A percentile compares a stretch with the other conserved stretches of the same genome.
phyloP scores from a whole-genome alignment of 2,113 vertebrate species.

The Aphyosemion australe region DNA sequence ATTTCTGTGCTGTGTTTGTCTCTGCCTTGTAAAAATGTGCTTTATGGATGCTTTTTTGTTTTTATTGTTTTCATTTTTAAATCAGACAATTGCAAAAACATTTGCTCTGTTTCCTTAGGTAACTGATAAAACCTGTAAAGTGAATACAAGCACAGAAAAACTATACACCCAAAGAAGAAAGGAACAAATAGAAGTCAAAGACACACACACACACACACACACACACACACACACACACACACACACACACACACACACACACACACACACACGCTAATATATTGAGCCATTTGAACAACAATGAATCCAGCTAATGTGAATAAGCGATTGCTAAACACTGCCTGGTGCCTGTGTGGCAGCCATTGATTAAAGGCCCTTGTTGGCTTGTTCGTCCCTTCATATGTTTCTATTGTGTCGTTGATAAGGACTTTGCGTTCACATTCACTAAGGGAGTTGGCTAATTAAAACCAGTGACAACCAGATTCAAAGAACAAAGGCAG shows the following conservation, averaged over 20 bases:
- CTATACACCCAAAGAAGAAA: conserved; percentile 4
- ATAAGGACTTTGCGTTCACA: conserved; percentile 70
- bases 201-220: conserved; percentile 1
- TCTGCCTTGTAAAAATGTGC: conserved; percentile 1
- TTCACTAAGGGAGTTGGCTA: conserved; percentile 57
- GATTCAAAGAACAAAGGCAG: conserved; percentile 60
- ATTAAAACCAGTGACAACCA: conserved; percentile 70
- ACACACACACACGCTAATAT: conserved; percentile 9
- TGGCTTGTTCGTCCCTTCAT: conserved; percentile 57
- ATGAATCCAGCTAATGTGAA: conserved; percentile 30
- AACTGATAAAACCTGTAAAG: conserved; percentile 9
- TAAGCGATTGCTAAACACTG: conserved; percentile 38
- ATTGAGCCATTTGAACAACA: conserved; percentile 31
- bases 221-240: background rate
- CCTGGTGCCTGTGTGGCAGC: conserved; percentile 56
- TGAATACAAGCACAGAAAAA: conserved; percentile 27
- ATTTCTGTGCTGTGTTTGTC: background rate
- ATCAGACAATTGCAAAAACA: conserved; percentile 10
- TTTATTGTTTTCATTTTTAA: conserved; percentile 10
- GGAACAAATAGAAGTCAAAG: conserved; percentile 18
- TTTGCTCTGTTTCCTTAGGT: conserved; percentile 16
- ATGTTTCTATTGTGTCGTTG: conserved; percentile 68
- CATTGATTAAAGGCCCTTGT: conserved; percentile 72
- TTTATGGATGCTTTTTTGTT: conserved; percentile 14
- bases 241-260: conserved; percentile 11